Conservation (phyloP, 2,888 invertebrate genomes). For the Thecocarcelia acutangulata region DNA sequence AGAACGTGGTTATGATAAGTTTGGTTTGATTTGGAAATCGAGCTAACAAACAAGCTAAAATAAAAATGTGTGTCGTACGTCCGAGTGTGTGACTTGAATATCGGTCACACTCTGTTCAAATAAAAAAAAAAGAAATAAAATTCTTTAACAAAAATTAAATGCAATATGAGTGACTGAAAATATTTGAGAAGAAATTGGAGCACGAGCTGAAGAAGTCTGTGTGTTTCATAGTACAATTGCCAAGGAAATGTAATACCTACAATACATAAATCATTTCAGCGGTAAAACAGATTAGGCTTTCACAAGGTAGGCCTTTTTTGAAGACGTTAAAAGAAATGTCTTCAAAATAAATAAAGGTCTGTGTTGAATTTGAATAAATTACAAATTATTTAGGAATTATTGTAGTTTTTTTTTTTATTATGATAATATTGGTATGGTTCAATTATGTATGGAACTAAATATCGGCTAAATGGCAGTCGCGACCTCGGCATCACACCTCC, state of each 20-base stretch:
- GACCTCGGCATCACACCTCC: too few species aligned
- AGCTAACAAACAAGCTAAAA: slow-evolving; percentile 9
- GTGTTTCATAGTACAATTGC: slow-evolving; percentile 32
- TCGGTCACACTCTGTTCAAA: slow-evolving; percentile 43
- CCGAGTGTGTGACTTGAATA: slow-evolving; percentile 53
- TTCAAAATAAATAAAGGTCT: too few species aligned
- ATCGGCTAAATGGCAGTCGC: too few species aligned
- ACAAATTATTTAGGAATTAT: too few species aligned
- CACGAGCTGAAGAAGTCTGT: slow-evolving; percentile 12
- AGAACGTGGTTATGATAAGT: slow-evolving; percentile 35
- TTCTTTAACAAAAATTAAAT: slow-evolving; percentile 26
- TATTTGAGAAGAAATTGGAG: slow-evolving; percentile 33
- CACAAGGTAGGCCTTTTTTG: background rate
- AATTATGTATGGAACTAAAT: too few species aligned
- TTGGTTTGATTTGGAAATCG: background rate
- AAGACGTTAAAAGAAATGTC: too few species aligned
- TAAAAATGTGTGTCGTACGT: slow-evolving; percentile 30
- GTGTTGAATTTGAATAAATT: too few species aligned
- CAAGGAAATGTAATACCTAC: slow-evolving; percentile 25
- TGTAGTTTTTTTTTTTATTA: too few species aligned
- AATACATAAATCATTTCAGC: too few species aligned
- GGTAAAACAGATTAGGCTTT: too few species aligned
- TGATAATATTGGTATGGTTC: too few species aligned
- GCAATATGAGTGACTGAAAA: slow-evolving; percentile 34
- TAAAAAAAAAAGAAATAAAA: slow-evolving; percentile 14